Evolutionary conservation across 2,113 vertebrate genomes (phyloP).

Genomic region (Laticauda laticaudata): DNA sequence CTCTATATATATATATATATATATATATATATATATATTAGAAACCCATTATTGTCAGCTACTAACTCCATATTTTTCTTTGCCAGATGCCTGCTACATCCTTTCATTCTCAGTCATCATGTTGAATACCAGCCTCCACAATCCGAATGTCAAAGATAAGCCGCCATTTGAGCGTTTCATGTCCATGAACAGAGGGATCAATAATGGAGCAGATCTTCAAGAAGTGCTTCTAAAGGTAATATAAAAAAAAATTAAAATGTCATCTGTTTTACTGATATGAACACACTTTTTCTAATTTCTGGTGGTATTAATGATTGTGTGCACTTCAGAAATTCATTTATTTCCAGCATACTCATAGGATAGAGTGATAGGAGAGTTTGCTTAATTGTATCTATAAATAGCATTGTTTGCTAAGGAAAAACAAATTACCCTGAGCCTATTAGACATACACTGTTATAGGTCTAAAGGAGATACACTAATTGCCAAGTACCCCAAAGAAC

Average conservation of each 20-base stretch:
- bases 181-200: slow-evolving; percentile 92
- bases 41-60: neutral
- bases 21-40: neutral
- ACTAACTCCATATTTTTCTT: neutral
- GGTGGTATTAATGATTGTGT: neutral
- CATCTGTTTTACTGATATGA: neutral
- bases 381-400: neutral
- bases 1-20: too few relatives aligned
- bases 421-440: neutral
- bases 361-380: neutral
- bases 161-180: slow-evolving; percentile 88
- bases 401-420: neutral
- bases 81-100: slow-evolving; percentile 92
- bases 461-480: neutral
- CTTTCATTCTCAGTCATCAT: slow-evolving; percentile 96
- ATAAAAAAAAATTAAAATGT: neutral
- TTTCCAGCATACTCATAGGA: neutral
- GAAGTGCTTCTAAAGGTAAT: slow-evolving; percentile 85
- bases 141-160: slow-evolving; percentile 93
- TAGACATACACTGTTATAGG: neutral
- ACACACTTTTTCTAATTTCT: neutral
- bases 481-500: neutral
- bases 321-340: neutral
- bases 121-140: slow-evolving; percentile 96
- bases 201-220: slow-evolving; percentile 83